Percentiles rank a stretch among this genome's conserved stretches.
These are phyloP conservation scores for Drosophila fungiperda DNA, from an alignment of 2,888 invertebrate genomes.

Conservation along the genomic window DNA sequence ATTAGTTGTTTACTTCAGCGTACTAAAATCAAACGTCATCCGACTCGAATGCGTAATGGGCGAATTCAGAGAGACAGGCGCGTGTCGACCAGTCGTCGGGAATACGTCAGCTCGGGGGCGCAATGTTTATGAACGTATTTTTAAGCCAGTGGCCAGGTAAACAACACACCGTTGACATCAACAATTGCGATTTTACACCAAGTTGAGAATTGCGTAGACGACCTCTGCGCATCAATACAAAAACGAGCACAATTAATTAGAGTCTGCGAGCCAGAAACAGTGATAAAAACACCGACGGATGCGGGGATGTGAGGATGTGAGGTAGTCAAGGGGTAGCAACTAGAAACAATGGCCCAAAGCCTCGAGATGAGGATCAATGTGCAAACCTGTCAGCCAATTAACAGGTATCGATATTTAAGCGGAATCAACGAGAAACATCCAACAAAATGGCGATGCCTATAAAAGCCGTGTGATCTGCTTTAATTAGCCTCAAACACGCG, in stretches of 20 bases:
- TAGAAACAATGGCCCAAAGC: neutral
- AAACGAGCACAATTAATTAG: conserved; percentile 84
- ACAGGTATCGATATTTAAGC: conserved; percentile 75
- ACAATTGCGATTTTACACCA: conserved; percentile 45
- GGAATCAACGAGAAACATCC: conserved; percentile 58
- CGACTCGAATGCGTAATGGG: conserved; percentile 66
- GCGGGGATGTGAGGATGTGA: neutral
- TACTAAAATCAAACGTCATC: conserved; percentile 30
- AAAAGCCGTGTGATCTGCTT: conserved; percentile 66
- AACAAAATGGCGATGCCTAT: conserved; percentile 44
- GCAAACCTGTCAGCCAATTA: conserved; percentile 76
- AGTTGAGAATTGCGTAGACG: conserved; percentile 73
- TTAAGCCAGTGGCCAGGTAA: conserved; percentile 39
- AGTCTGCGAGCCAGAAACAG: conserved; percentile 59
- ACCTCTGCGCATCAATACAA: conserved; percentile 39
- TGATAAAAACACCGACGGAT: conserved; percentile 58
- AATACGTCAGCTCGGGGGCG: conserved; percentile 63
- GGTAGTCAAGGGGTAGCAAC: neutral
- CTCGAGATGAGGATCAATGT: conserved; percentile 6
- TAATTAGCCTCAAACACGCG: conserved; percentile 73
- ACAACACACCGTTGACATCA: conserved; percentile 28
- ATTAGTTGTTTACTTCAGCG: neutral
- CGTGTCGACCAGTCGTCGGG: conserved; percentile 46
- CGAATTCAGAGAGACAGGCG: conserved; percentile 29
- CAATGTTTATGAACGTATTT: conserved; percentile 68